Evolutionary conservation across 2,888 invertebrate species (phyloP).

Genomic region (Teinopalpus imperialis): DNA sequence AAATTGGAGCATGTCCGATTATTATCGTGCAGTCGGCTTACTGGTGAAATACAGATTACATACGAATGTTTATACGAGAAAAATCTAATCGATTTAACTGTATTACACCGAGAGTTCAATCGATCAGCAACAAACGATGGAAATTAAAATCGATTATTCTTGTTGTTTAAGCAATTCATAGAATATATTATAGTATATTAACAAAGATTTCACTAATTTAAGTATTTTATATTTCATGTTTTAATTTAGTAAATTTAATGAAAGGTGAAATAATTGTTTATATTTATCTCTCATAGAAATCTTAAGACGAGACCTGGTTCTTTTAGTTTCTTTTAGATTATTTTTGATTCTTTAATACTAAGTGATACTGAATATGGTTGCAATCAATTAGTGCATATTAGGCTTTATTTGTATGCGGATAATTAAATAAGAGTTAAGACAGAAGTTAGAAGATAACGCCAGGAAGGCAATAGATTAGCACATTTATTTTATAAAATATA

Average conservation of each 20-base stretch:
- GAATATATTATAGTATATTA: no score
- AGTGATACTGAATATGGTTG: no score
- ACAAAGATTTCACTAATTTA: slow-evolving; percentile 1
- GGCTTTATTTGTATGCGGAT: no score
- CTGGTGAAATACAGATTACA: slow-evolving; percentile 26
- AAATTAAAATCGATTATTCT: slow-evolving; percentile 1
- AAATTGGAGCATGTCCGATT: slow-evolving; percentile 35
- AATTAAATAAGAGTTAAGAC: no score
- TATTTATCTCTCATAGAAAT: no score
- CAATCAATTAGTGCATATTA: no score
- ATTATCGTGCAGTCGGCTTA: slow-evolving; percentile 32
- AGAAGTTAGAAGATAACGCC: no score
- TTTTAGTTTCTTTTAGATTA: no score
- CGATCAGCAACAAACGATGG: slow-evolving; percentile 4
- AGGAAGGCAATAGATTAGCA: no score
- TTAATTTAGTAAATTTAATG: slow-evolving; percentile 20
- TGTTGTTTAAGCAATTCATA: neutral
- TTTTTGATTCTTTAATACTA: no score
- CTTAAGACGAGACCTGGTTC: no score
- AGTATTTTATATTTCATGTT: slow-evolving; percentile 22
- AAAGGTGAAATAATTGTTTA: neutral
- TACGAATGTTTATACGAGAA: slow-evolving; percentile 4
- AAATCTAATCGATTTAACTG: slow-evolving; percentile 18
- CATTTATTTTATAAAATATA: no score
- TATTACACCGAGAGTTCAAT: neutral